phyloP scores from a whole-genome alignment of 53 echinoderm and acorn worm species.

The Echinarachnius parma region DNA sequence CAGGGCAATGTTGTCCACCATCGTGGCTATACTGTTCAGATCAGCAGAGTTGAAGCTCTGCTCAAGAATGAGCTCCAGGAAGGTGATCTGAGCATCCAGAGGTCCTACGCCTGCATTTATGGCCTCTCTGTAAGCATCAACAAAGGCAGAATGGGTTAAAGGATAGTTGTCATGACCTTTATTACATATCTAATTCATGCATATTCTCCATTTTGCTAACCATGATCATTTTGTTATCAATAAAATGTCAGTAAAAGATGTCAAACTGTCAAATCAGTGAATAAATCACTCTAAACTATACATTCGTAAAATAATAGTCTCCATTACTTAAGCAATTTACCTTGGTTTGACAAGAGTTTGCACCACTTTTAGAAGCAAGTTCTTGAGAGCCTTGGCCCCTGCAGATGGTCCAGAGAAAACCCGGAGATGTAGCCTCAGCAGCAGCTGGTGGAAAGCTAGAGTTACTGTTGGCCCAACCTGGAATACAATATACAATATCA shows the following conservation, averaged over 20 bases:
- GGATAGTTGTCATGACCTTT: too few species aligned
- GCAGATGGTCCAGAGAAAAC: conserved; percentile 57
- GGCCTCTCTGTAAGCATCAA: conserved; percentile 79
- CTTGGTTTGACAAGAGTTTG: conserved; percentile 82
- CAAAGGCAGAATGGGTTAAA: too few species aligned
- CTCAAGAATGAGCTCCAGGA: conserved; percentile 62
- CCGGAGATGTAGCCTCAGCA: conserved; percentile 67
- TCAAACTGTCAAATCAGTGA: background rate
- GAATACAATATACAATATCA: too few species aligned
- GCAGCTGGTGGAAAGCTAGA: conserved; percentile 78
- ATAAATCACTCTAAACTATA: too few species aligned
- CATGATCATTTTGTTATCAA: too few species aligned
- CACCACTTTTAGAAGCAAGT: conserved; percentile 70
- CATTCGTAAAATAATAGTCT: too few species aligned
- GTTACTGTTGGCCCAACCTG: conserved; percentile 94
- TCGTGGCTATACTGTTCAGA: conserved; percentile 59
- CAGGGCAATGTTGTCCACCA: conserved; percentile 72
- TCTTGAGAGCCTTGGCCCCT: conserved; percentile 62
- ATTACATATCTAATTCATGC: too few species aligned
- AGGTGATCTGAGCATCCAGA: conserved; percentile 88
- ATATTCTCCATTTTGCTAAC: too few species aligned
- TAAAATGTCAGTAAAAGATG: background rate
- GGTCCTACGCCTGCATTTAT: conserved; percentile 83
- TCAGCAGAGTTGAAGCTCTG: conserved; percentile 66
- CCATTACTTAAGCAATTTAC: conserved; percentile 62